Conservation (phyloP, 2,888 invertebrate species). For the Xylota sylvarum region DNA sequence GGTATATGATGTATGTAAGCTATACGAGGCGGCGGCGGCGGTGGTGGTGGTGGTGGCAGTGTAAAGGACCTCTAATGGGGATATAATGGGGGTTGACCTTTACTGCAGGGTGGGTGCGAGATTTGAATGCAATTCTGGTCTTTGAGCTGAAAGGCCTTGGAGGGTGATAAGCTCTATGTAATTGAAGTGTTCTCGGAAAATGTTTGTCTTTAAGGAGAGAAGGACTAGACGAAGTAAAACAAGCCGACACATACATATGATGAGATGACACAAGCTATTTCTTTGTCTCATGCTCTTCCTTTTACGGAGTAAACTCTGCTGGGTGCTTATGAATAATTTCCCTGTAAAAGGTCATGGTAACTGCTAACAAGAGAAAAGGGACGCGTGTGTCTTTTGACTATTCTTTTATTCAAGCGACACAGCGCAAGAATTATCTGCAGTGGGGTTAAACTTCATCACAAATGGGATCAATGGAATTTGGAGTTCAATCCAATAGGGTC, state of each 20-base stretch:
- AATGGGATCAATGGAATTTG: no score
- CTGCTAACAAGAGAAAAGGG: not conserved
- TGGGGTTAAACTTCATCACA: no score
- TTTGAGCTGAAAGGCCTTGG: not conserved
- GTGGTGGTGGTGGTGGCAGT: not conserved
- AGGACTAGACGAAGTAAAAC: not conserved
- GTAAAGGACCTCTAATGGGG: conserved; percentile 15
- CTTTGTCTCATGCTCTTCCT: not conserved
- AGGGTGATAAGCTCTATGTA: not conserved
- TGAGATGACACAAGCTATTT: conserved; percentile 2
- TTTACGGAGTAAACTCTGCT: not conserved
- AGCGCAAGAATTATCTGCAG: no score
- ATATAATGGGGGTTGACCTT: conserved; percentile 16
- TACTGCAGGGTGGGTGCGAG: not conserved
- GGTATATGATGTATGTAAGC: not conserved
- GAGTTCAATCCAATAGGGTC: no score
- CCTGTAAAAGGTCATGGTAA: not conserved
- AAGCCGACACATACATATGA: not conserved
- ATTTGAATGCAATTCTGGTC: not conserved
- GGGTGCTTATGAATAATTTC: not conserved
- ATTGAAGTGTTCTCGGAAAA: not conserved
- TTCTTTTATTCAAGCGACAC: not conserved
- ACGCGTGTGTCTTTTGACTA: not conserved
- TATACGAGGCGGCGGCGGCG: not conserved
- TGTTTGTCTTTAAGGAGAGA: not conserved